phyloP scores from a whole-genome alignment of 23 tunicate genomes.

The Oikopleura albicans region DNA sequence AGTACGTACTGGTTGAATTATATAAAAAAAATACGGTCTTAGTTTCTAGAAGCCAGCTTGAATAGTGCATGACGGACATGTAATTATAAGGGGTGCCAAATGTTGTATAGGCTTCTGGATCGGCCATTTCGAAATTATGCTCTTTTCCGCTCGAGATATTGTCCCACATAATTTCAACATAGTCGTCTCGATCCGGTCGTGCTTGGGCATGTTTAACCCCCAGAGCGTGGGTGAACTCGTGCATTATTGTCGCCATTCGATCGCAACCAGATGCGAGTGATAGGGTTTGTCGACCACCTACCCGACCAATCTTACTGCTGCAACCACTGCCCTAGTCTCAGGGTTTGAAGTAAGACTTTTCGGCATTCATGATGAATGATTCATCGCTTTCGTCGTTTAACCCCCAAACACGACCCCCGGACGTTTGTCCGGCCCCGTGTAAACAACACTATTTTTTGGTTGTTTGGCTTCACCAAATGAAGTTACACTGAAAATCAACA shows the following conservation, averaged over 20 bases:
- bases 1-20: no score
- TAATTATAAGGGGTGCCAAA: not conserved
- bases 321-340: conserved; percentile 12
- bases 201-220: conserved; percentile 11
- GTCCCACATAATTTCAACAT: conserved; percentile 16
- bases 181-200: not conserved
- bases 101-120: not conserved
- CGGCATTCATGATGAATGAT: no score
- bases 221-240: conserved; percentile 12
- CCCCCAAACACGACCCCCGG: no score
- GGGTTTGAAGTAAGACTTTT: no score
- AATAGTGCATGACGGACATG: conserved; percentile 16
- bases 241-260: conserved; percentile 9
- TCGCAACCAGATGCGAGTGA: not conserved
- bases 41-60: no score
- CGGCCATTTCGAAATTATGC: not conserved
- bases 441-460: no score
- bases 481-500: no score
- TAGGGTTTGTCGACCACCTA: not conserved
- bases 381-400: no score
- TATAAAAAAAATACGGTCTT: no score
- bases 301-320: not conserved
- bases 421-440: no score
- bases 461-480: no score
- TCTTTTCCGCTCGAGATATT: not conserved